A percentile compares a stretch with the other conserved stretches of the same genome.
These are phyloP conservation scores for Conus betulinus DNA, from an alignment of 1,140 invertebrate species.

Conservation along the genomic window DNA sequence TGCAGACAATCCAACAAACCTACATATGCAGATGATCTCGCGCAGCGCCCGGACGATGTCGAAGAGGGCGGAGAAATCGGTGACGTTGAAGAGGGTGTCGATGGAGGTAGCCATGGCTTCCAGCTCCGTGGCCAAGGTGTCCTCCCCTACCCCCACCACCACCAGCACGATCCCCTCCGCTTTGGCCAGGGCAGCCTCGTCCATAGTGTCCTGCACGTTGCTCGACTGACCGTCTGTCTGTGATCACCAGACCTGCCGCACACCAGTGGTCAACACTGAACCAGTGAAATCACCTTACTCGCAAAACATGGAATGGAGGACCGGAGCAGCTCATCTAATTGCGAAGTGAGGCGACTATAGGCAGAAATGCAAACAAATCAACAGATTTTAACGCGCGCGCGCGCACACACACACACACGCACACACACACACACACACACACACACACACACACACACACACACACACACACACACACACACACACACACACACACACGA, in stretches of 20 bases:
- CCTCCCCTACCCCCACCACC: slow-evolving; percentile 58
- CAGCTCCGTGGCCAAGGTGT: slow-evolving; percentile 56
- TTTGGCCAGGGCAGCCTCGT: slow-evolving; percentile 59
- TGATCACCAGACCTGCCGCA: slow-evolving; percentile 61
- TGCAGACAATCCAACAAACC: not conserved
- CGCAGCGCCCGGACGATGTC: slow-evolving; percentile 57
- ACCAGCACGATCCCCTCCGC: slow-evolving; percentile 55
- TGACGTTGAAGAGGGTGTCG: slow-evolving; percentile 55
- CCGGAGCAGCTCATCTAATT: no score
- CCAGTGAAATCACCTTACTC: no score
- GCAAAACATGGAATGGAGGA: no score
- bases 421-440: no score
- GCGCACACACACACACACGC: no score
- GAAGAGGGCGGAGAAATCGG: slow-evolving; percentile 56
- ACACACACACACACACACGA: no score
- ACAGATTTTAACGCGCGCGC: no score
- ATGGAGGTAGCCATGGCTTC: slow-evolving; percentile 59
- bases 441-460: no score
- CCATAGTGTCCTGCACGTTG: slow-evolving; percentile 56
- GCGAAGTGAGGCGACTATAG: no score
- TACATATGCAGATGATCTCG: slow-evolving; percentile 64
- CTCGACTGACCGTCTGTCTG: slow-evolving; percentile 66
- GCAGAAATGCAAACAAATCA: no score
- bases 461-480: no score
- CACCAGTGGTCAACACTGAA: slow-evolving; percentile 32